Evolutionary conservation across 2,113 vertebrate species (phyloP).

Genomic region (Zootoca vivipara): DNA sequence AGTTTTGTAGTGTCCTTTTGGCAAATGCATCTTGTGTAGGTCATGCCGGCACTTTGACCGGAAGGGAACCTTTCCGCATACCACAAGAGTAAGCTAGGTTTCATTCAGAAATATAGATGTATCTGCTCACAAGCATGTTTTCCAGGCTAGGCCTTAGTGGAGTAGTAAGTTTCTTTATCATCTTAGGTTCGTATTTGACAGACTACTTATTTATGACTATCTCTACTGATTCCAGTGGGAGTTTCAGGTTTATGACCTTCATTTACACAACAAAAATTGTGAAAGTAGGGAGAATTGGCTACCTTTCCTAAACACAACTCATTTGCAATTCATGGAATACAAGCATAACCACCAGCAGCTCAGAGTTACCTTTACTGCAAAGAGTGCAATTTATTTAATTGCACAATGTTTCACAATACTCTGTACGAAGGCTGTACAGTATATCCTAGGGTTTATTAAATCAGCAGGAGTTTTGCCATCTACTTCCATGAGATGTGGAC

Average conservation of each 20-base stretch:
- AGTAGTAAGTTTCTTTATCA: background rate
- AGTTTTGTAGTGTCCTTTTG: background rate
- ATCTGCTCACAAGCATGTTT: fast-evolving
- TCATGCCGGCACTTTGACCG: background rate
- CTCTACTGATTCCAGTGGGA: background rate
- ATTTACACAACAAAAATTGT: background rate
- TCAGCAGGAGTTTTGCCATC: background rate
- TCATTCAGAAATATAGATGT: constrained; percentile 2
- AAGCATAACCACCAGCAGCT: background rate
- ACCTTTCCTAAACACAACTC: background rate
- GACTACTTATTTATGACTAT: background rate
- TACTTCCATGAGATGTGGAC: background rate
- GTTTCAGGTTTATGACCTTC: background rate
- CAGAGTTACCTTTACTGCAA: background rate
- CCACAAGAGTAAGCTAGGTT: fast-evolving
- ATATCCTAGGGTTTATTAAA: background rate
- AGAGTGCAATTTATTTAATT: background rate
- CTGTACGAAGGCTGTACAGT: background rate
- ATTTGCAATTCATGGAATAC: background rate
- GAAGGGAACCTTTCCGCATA: constrained; percentile 22
- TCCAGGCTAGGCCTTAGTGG: constrained; percentile 15
- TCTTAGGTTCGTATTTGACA: background rate
- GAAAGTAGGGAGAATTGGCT: background rate
- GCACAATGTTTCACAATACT: background rate
- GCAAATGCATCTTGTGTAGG: constrained; percentile 20